Conservation (phyloP, 2,888 invertebrate genomes). For the Julus scanicus region DNA sequence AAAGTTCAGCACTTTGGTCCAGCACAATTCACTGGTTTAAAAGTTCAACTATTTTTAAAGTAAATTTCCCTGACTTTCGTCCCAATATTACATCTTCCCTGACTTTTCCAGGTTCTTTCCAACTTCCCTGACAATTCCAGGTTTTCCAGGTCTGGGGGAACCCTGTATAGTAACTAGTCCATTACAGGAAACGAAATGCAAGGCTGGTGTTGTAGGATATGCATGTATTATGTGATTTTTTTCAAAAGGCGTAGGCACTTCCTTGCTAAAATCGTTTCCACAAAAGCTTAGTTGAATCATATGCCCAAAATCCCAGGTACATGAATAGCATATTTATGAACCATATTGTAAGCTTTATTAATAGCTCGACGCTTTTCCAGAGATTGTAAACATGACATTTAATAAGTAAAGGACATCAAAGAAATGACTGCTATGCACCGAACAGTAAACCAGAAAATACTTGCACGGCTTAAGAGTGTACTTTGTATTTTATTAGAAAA, state of each 20-base stretch:
- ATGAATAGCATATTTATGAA: background rate
- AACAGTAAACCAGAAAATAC: background rate
- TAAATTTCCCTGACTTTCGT: too few species aligned
- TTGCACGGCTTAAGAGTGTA: background rate
- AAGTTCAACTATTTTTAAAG: too few species aligned
- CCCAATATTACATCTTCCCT: too few species aligned
- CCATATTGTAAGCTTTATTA: constrained; percentile 10
- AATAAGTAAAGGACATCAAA: background rate
- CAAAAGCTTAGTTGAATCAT: background rate
- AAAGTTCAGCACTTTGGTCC: too few species aligned
- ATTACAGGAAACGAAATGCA: background rate
- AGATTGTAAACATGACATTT: background rate
- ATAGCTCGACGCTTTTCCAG: background rate
- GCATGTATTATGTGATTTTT: background rate
- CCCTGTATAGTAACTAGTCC: too few species aligned
- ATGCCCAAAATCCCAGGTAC: background rate
- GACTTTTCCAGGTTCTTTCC: too few species aligned
- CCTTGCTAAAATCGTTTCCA: background rate
- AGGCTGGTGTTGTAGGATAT: background rate
- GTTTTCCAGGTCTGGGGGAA: too few species aligned
- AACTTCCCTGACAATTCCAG: too few species aligned
- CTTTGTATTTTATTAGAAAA: background rate
- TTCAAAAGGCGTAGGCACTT: background rate
- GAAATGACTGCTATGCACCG: background rate
- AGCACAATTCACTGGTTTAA: too few species aligned